Conservation (phyloP, 2,113 vertebrate species). For the Orthonyx spaldingii region DNA sequence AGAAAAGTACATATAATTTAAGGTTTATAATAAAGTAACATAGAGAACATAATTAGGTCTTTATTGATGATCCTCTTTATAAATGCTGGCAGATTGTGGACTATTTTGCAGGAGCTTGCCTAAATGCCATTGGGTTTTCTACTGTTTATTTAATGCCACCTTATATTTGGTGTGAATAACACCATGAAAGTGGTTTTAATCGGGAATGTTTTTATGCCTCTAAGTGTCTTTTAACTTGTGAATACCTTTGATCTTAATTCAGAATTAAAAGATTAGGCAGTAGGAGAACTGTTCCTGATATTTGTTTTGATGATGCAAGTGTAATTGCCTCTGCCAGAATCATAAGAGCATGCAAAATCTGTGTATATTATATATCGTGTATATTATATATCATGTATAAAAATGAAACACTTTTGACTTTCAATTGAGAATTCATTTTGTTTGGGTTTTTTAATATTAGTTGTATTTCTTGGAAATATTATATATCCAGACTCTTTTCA, state of each 20-base stretch:
- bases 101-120: neutral
- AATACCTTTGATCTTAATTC: neutral
- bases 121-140: neutral
- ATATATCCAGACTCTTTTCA: neutral
- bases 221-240: neutral
- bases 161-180: neutral
- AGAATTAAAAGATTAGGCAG: neutral
- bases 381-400: neutral
- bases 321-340: neutral
- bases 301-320: neutral
- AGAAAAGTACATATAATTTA: neutral
- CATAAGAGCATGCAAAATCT: neutral
- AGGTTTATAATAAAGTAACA: neutral
- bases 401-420: neutral
- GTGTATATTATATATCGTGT: neutral
- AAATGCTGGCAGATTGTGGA: neutral
- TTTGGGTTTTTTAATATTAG: neutral
- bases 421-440: neutral
- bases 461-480: neutral
- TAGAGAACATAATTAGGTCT: neutral
- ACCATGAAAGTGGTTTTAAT: neutral
- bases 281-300: neutral
- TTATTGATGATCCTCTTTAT: neutral
- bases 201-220: neutral
- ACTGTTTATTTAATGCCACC: neutral